Conservation (phyloP, 2,797 vertebrate genomes). For the Hydrocynus forskahlii region DNA sequence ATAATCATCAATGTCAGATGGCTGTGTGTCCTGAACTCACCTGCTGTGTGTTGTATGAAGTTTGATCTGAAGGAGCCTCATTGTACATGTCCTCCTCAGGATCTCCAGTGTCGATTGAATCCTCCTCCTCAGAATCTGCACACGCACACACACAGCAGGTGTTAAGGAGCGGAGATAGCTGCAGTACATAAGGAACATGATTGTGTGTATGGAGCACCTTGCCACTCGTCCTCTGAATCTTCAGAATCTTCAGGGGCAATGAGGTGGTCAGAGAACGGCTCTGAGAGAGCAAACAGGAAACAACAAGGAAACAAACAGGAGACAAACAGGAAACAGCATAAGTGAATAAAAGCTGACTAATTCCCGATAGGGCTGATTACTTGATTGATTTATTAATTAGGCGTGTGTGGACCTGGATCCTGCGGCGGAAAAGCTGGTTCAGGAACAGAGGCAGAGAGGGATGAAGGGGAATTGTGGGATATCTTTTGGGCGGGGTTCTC, state of each 20-base stretch:
- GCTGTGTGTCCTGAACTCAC: slow-evolving; percentile 32
- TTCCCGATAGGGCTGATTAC: background rate
- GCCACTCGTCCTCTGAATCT: slow-evolving; percentile 26
- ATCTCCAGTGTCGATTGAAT: background rate
- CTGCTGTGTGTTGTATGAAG: background rate
- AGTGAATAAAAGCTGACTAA: no score
- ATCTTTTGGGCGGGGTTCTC: background rate
- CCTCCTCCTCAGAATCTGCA: background rate
- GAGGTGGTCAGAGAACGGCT: background rate
- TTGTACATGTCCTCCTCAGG: slow-evolving; percentile 7
- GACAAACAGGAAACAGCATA: background rate
- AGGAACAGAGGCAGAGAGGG: background rate
- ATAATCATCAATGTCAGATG: no score
- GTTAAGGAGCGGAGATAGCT: background rate
- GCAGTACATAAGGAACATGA: background rate
- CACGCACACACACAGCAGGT: background rate
- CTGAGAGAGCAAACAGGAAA: background rate
- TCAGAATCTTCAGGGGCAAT: background rate
- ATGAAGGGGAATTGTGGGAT: slow-evolving; percentile 42
- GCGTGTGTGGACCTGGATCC: background rate
- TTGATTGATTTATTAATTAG: background rate
- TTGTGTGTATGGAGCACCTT: slow-evolving; percentile 2
- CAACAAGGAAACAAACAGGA: background rate
- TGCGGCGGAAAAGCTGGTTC: background rate
- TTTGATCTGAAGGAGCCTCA: background rate